phyloP scores from a whole-genome alignment of 2,797 vertebrate genomes.

The Hippoglossus hippoglossus region DNA sequence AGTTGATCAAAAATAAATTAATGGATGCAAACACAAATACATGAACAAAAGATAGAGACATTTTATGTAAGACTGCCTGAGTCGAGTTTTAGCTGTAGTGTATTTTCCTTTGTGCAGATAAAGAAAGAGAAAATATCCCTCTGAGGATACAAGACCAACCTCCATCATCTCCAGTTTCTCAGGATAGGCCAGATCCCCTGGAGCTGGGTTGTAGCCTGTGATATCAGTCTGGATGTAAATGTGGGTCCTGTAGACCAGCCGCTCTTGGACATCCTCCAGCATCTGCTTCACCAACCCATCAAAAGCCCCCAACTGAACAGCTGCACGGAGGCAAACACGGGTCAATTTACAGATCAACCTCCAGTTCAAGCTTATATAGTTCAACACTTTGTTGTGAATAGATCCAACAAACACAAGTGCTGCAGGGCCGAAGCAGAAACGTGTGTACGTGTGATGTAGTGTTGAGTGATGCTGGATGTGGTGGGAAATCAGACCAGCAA shows the following conservation, averaged over 20 bases:
- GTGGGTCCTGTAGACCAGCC: slow-evolving; percentile 96
- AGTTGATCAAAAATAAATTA: too few species aligned
- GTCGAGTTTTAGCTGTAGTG: neutral
- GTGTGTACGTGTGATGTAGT: neutral
- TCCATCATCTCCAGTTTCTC: slow-evolving; percentile 99
- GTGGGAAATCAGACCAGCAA: too few species aligned
- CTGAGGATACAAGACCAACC: slow-evolving; percentile 72
- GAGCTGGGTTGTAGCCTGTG: slow-evolving; percentile 94
- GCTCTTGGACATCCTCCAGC: slow-evolving; percentile 97
- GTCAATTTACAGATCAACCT: slow-evolving; percentile 33
- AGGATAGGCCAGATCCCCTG: slow-evolving; percentile 96
- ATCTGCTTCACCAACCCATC: slow-evolving; percentile 95
- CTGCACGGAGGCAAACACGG: slow-evolving; percentile 72
- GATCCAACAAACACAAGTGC: neutral
- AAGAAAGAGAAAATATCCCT: too few species aligned
- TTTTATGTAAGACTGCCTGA: neutral
- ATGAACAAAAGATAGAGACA: neutral
- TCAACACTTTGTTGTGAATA: slow-evolving; percentile 8
- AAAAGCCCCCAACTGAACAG: slow-evolving; percentile 91
- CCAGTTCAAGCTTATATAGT: neutral
- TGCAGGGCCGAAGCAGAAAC: neutral
- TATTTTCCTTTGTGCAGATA: too few species aligned
- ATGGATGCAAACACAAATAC: neutral
- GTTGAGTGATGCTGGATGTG: neutral
- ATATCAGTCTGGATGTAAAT: slow-evolving; percentile 99